Evolutionary conservation across 2,888 invertebrate genomes (phyloP).

Genomic region (Pseudeuparius sepicola): DNA sequence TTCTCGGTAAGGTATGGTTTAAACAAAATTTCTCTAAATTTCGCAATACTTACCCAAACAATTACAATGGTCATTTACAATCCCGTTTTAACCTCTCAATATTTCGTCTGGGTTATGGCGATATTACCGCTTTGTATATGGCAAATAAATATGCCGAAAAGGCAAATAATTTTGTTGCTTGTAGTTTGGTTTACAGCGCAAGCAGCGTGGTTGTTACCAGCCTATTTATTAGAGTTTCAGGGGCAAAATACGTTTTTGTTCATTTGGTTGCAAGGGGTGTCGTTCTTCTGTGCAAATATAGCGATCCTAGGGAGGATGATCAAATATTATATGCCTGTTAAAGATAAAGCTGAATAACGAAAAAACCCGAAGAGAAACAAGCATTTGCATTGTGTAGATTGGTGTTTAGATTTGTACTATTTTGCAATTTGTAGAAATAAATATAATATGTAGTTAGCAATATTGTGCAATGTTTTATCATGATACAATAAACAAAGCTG

Average conservation of each 20-base stretch:
- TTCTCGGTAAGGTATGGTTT: constrained; percentile 60
- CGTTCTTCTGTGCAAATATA: constrained; percentile 78
- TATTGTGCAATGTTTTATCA: too few species aligned
- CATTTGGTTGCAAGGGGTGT: constrained; percentile 74
- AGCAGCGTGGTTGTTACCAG: constrained; percentile 78
- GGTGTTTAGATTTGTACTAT: neutral
- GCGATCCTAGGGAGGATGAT: constrained; percentile 40
- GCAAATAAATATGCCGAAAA: constrained; percentile 49
- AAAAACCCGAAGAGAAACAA: constrained; percentile 7
- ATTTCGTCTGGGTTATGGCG: constrained; percentile 93
- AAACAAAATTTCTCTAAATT: constrained; percentile 60
- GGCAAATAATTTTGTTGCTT: constrained; percentile 42
- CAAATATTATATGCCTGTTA: constrained; percentile 33
- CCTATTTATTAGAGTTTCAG: constrained; percentile 87
- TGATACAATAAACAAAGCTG: too few species aligned
- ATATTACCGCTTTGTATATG: constrained; percentile 74
- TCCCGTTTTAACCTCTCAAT: constrained; percentile 94
- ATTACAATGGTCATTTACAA: constrained; percentile 88
- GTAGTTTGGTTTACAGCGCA: constrained; percentile 63
- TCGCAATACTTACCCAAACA: constrained; percentile 76
- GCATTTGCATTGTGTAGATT: constrained; percentile 5
- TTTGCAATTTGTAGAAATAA: constrained; percentile 9
- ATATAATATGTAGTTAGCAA: constrained; percentile 3
- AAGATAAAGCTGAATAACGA: constrained; percentile 18
- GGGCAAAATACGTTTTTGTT: constrained; percentile 71